Evolutionary conservation across 2,113 vertebrate species (phyloP), one percentile per base, ranked within the genome.

Genomic region (Triplophysa rosa): DNA sequence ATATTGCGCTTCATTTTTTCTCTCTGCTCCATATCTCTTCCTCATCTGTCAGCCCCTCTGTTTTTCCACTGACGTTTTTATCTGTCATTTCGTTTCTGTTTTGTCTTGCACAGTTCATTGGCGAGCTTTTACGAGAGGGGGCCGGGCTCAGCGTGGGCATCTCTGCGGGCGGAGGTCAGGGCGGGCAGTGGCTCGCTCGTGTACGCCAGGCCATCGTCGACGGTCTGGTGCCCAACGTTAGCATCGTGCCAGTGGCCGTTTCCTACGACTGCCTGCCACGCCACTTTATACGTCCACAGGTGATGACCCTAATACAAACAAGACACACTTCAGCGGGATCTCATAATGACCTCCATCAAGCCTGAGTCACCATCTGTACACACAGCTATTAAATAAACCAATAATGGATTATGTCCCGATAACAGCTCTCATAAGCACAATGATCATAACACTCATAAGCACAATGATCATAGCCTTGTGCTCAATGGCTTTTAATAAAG

Each of bases 241-340:
- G 84, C 13, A 14, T 99, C 40, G 90, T 97, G 17, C 95, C 97
- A 0, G 91, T 96, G 84, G 94, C 94, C 49, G 88, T 96, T 24
- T 89, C 94, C 77, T 98, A 98, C 0, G 96, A 93, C 85, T 74
- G 81, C 77, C 78, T 86, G 52, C 89, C 91, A 13, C 76, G 76
- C 14, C 77, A 65, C 40, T 26, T 72, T 75, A 45, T 61, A 47
- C 84, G 2, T 16, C 29, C 67, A 24, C 49, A 88, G 88, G 91
- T 91, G 71, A 80, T 0, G 19, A 77, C 24, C n/a, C 54, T 47
- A 63, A 62, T 74, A 63, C 29, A 2, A 62, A 45, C n/a, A 45
- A 33, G 29, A 42, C 33, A 17, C 71, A n/a, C 71, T 26, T n/a
- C 40, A 74, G 3, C 7, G 10, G 6, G 42, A 58, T n/a, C 45